These are phyloP conservation scores for Emydura subglobosa DNA, from an alignment of 2,113 vertebrate genomes.

Conservation along the genomic window DNA sequence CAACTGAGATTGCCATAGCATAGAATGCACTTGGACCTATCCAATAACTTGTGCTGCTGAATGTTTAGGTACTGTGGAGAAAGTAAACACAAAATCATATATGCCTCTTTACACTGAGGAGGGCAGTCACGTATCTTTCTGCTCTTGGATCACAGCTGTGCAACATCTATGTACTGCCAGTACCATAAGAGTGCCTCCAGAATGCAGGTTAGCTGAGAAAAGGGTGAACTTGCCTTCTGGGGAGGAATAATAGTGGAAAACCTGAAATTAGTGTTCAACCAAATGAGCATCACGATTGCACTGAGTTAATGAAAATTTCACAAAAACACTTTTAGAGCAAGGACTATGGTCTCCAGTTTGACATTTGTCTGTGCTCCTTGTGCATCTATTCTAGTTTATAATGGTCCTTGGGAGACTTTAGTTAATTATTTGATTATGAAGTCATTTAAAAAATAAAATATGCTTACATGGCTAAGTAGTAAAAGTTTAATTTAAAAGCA, in stretches of 20 bases:
- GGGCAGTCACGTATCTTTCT: fast-evolving
- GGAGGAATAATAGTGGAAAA: background rate
- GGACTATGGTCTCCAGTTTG: background rate
- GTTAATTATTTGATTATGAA: constrained; percentile 81
- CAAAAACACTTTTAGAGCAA: background rate
- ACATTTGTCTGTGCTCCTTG: constrained; percentile 8
- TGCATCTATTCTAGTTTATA: constrained; percentile 51
- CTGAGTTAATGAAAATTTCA: constrained; percentile 44
- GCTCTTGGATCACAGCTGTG: background rate
- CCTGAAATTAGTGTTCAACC: background rate
- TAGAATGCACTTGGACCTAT: background rate
- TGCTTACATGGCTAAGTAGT: constrained; percentile 68
- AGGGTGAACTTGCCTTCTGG: background rate
- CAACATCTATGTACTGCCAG: background rate
- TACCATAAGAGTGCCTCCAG: background rate
- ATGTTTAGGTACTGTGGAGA: background rate
- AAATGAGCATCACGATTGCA: constrained; percentile 3
- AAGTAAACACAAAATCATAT: background rate
- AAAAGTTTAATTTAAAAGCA: constrained; percentile 79
- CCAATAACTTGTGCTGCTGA: background rate
- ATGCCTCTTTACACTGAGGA: background rate
- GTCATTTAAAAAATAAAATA: constrained; percentile 75
- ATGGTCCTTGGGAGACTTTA: constrained; percentile 52
- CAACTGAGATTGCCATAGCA: background rate
- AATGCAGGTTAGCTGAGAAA: background rate